phyloP scores from a whole-genome alignment of 2,797 vertebrate genomes.

The Characodon lateralis region DNA sequence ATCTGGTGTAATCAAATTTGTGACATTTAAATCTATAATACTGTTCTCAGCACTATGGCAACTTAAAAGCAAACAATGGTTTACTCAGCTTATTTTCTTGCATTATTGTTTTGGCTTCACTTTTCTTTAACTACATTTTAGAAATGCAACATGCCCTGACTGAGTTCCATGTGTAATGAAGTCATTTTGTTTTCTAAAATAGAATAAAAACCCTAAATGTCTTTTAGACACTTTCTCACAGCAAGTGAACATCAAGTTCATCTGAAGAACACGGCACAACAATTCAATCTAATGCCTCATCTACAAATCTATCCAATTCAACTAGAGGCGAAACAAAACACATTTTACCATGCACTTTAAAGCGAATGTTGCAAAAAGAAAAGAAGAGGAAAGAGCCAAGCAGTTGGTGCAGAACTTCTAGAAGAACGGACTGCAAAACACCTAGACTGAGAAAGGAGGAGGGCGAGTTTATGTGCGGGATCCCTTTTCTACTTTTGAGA shows the following conservation, averaged over 20 bases:
- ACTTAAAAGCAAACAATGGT: too few species aligned
- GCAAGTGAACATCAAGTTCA: neutral
- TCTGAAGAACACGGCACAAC: neutral
- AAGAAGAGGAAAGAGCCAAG: neutral
- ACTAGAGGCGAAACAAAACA: neutral
- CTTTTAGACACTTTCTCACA: neutral
- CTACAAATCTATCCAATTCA: neutral
- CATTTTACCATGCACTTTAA: neutral
- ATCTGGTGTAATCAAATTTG: too few species aligned
- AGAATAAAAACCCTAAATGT: too few species aligned
- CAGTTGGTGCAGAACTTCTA: too few species aligned
- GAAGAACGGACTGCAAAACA: slow-evolving; percentile 7
- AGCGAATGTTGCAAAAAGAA: neutral
- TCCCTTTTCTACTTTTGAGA: slow-evolving; percentile 46
- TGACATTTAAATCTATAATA: too few species aligned
- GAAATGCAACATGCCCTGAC: too few species aligned
- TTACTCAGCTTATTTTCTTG: too few species aligned
- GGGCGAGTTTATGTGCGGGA: slow-evolving; percentile 10
- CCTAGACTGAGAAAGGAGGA: slow-evolving; percentile 14
- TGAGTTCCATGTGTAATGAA: too few species aligned
- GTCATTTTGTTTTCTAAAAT: too few species aligned
- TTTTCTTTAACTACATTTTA: too few species aligned
- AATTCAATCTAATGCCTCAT: neutral
- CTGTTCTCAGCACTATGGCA: too few species aligned
- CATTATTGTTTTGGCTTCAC: too few species aligned